Base-by-base conservation (phyloP, 2,888 invertebrate genomes). In the Glyphotaelius pellucidus region DNA sequence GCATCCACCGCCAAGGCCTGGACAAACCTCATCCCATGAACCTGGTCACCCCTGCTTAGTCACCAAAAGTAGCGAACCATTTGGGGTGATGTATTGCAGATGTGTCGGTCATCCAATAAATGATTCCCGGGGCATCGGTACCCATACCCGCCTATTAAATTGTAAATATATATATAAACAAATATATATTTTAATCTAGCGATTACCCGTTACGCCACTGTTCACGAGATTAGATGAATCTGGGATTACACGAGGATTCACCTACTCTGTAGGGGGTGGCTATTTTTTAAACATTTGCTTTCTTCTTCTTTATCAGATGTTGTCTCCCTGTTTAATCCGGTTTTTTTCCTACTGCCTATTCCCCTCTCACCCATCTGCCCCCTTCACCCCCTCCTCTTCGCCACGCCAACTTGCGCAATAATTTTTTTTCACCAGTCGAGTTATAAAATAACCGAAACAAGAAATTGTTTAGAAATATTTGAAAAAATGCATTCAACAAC, bases 151-250 rank as follows among this genome's bases (percentile, higher is more conserved):
- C n/a, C n/a, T n/a, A n/a, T n/a, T n/a, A n/a, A n/a, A n/a, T n/a
- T n/a, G n/a, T n/a, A n/a, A n/a, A n/a, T n/a, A n/a, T n/a, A n/a
- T 35, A 35, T 35, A 4, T 0, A 35, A 35, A 35, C 3, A 35
- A 4, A 38, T 9, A 38, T 38, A 0, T 42, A 12, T 42, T 42
- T 47, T 47, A 15, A 47, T 15, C 25, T 67, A 67, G 9, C 9
- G 7, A 67, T 67, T 67, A 4, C n/a, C 35, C 35, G 25, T 25
- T 83, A 35, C 42, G 38, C 47, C 42, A 47, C 88, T 89, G 93
- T 91, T 93, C 91, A 89, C 90, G 86, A 91, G 92, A 93, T 93
- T 92, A 92, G 91, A 90, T 90, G 91, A 92, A 93, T 88, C 92
- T 67, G 25, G 90, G 92, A 92, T 92, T 93, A 91, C 91, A 80